Evolutionary conservation across 2,113 vertebrate genomes (phyloP), one percentile per base, ranked within the genome.

Genomic region (Dicentrarchus labrax): DNA sequence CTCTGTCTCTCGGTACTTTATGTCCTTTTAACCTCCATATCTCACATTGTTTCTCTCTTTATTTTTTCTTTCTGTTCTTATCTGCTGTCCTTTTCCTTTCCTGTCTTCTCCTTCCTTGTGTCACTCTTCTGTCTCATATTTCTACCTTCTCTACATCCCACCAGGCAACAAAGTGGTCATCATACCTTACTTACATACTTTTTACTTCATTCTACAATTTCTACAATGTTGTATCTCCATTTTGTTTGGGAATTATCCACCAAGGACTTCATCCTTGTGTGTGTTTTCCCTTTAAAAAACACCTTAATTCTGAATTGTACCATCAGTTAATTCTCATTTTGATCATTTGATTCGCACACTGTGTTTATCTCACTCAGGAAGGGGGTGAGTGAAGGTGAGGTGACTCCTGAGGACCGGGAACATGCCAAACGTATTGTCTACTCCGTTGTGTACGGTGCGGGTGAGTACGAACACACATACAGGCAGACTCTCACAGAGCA

Each of bases 361-460:
- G 43, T 15, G 16, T 88, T 7, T 85, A 38, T 85, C 51, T 88
- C 53, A 10, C 17, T 79, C 89, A 99, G 97, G 98, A 98, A 96
- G 73, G 93, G 93, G 21, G 47, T 97, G 77, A 94, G 92, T 30
- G 71, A 91, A 53, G 91, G 88, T 5, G 60, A 85, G 4, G 95
- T 98, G 92, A 96, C 94, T 0, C 90, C 94, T 0, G 43, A 89
- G 57, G 97, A 97, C 43, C 94, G 97, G 81, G 97, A 98, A 64
- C 96, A 97, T 51, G 95, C 97, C 81, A 98, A 99, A 74, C 96
- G 96, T 10, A 82, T 98, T 0, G 96, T 97, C 74, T 99, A 98
- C 82, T 95, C 97, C 0, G 95, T 96, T 47, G 92, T 99, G 85
- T 99, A 99, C 10, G 97, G 97, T 87, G 97, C 97, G 94, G 97